Percentiles rank a stretch among this genome's conserved stretches.
These are phyloP conservation scores for Chalcosyrphus nemorum DNA, from an alignment of 2,888 invertebrate genomes.

Conservation along the genomic window DNA sequence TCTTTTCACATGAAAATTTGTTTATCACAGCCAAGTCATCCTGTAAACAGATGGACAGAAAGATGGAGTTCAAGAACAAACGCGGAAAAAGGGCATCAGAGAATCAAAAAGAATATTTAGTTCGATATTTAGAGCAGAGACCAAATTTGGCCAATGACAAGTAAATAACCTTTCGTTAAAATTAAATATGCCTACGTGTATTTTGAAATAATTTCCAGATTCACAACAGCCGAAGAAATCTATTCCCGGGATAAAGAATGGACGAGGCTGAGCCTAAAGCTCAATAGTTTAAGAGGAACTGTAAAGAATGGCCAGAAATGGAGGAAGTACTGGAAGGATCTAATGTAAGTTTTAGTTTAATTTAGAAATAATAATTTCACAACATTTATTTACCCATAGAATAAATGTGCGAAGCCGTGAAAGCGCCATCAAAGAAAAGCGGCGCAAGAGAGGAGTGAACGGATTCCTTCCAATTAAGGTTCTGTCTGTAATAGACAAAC, in stretches of 20 bases:
- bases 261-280: neutral
- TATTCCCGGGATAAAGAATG: neutral
- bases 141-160: too few relatives aligned
- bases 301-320: neutral
- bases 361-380: neutral
- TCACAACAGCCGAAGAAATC: too few relatives aligned
- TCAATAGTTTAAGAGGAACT: neutral
- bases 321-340: constrained; percentile 1
- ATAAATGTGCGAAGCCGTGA: constrained; percentile 4
- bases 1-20: neutral
- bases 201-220: too few relatives aligned
- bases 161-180: too few relatives aligned
- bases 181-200: too few relatives aligned
- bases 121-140: too few relatives aligned
- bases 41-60: neutral
- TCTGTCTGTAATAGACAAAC: neutral
- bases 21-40: neutral
- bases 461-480: neutral
- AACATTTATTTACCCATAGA: neutral
- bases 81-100: neutral
- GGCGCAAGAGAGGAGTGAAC: neutral
- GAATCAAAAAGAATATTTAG: too few relatives aligned
- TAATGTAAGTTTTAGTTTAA: neutral
- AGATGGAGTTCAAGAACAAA: neutral
- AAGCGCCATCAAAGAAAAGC: neutral